Conservation (phyloP, 2,113 vertebrate species). For the Fregetta grallaria region DNA sequence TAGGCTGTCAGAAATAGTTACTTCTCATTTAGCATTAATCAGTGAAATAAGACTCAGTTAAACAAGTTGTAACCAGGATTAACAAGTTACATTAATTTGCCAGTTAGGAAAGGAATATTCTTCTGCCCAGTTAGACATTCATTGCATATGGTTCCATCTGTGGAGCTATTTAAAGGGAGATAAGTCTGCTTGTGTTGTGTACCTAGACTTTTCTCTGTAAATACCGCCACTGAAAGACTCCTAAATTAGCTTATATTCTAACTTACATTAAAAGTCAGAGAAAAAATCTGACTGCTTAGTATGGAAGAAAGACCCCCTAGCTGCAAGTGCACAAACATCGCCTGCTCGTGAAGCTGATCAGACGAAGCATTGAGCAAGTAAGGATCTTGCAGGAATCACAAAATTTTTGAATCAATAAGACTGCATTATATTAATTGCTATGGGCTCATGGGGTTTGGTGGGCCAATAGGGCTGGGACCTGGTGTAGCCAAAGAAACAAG, state of each 20-base stretch:
- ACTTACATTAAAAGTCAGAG: not conserved
- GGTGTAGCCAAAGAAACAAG: not conserved
- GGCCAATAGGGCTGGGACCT: no score
- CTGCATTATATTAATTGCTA: not conserved
- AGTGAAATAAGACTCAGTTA: not conserved
- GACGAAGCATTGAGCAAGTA: not conserved
- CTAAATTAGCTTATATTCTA: not conserved
- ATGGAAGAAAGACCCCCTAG: not conserved
- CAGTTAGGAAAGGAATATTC: not conserved
- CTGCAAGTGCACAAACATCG: not conserved
- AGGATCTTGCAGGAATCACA: not conserved
- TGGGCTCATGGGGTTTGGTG: not conserved
- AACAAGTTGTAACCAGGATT: not conserved
- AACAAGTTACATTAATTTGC: not conserved
- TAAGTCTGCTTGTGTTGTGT: not conserved
- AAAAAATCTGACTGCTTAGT: not conserved
- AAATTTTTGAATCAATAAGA: not conserved
- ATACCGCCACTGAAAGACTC: not conserved
- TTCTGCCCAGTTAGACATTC: not conserved
- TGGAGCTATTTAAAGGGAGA: not conserved
- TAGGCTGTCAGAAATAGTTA: not conserved
- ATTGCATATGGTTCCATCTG: not conserved
- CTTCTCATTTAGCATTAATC: not conserved
- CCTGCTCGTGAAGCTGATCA: not conserved
- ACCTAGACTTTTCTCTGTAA: not conserved